Conservation (phyloP, 2,888 invertebrate species). For the Dexiosoma caninum region DNA sequence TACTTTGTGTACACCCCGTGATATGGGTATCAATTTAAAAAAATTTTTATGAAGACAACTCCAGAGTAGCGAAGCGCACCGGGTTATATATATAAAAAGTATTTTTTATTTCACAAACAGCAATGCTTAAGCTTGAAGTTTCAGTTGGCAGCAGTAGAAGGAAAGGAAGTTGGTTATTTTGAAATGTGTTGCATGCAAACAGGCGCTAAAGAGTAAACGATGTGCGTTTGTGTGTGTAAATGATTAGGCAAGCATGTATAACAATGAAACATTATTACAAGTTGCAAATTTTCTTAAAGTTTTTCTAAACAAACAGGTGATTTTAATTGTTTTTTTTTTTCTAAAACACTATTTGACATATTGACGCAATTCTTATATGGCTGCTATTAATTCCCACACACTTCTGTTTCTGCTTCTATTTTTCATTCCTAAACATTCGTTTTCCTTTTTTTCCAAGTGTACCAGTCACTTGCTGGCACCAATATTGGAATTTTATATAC, state of each 20-base stretch:
- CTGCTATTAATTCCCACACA: not conserved
- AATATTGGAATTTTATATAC: constrained; percentile 42
- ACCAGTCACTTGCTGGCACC: constrained; percentile 48
- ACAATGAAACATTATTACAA: not conserved
- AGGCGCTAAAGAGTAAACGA: not conserved
- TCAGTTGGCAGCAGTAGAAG: not conserved
- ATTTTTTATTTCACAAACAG: not conserved
- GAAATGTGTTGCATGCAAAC: constrained; percentile 13
- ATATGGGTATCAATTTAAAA: too few relatives aligned
- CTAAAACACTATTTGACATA: constrained; percentile 22
- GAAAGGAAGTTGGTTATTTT: constrained; percentile 9
- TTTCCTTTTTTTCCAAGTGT: constrained; percentile 19
- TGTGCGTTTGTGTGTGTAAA: not conserved
- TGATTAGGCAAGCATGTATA: not conserved
- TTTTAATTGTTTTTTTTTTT: not conserved
- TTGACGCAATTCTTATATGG: constrained; percentile 26
- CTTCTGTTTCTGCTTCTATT: not conserved
- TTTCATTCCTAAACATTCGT: not conserved
- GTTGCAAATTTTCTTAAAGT: constrained; percentile 12
- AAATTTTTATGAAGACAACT: too few relatives aligned
- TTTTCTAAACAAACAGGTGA: constrained; percentile 1
- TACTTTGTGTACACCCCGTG: too few relatives aligned
- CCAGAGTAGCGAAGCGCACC: too few relatives aligned
- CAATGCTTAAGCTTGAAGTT: not conserved
- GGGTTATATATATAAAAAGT: too few relatives aligned